Percentiles rank a stretch among this genome's conserved stretches.
Conservation (phyloP, 2,888 invertebrate species). For the Endotricha flammealis region DNA sequence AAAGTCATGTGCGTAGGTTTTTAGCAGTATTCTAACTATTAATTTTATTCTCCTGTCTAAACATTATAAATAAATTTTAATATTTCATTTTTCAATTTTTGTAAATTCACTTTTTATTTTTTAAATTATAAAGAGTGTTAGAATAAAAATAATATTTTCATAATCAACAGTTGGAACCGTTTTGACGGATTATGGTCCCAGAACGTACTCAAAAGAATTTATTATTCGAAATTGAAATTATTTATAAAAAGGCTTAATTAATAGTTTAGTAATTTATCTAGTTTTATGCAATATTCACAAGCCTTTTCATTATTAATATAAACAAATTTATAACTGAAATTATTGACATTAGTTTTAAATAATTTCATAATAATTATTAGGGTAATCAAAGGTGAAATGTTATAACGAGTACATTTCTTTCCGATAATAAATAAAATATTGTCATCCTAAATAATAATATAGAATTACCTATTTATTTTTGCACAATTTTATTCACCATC, state of each 20-base stretch:
- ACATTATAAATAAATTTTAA: slow-evolving; percentile 17
- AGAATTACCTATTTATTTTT: no score
- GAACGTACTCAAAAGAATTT: slow-evolving; percentile 16
- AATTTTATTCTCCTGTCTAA: slow-evolving; percentile 41
- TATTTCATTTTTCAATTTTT: slow-evolving; percentile 25
- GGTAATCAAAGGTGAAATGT: no score
- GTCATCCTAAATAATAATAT: no score
- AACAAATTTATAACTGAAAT: not conserved
- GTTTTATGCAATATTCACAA: slow-evolving; percentile 58
- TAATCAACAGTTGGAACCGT: slow-evolving; percentile 18
- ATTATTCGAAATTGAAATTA: slow-evolving; percentile 2
- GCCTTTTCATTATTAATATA: slow-evolving; percentile 31
- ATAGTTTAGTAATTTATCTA: slow-evolving; percentile 19
- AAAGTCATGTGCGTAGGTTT: slow-evolving; percentile 59
- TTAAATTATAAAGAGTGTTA: slow-evolving; percentile 8
- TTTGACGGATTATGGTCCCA: slow-evolving; percentile 22
- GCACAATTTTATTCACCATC: no score
- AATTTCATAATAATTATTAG: no score
- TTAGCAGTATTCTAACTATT: slow-evolving; percentile 43
- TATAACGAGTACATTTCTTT: no score
- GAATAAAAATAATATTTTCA: slow-evolving; percentile 6
- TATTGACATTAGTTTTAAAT: no score
- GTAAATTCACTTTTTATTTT: slow-evolving; percentile 14
- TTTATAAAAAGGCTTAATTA: not conserved
- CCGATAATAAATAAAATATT: no score